Base-by-base conservation (phyloP, 2,113 vertebrate genomes). In the Procapra przewalskii region DNA sequence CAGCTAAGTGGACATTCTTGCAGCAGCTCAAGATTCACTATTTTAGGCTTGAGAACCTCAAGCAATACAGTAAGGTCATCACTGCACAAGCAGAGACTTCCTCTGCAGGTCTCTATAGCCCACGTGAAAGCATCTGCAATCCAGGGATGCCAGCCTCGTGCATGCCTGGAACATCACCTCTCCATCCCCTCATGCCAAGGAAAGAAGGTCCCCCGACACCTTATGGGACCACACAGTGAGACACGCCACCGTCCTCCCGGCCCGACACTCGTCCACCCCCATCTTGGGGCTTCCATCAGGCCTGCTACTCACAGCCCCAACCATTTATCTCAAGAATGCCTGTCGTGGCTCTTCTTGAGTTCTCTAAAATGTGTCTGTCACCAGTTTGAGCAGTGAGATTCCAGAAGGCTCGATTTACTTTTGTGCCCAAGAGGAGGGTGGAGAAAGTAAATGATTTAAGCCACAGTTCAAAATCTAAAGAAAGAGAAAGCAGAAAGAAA, bases 171-270 rank as follows among this genome's bases (percentile, higher is more conserved):
- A 25, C 10, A 12, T 25, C 45, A 5, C 14, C 5, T 40, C 45
- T 54, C 50, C 10, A 6, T 16, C 16, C 43, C 11, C 55, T 45
- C 27, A 4, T 6, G 14, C 25, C 21, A 2, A 2, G 31, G 43
- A 60, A 62, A 43, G 3, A 19, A 67, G 83, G 15, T 45, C 54
- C 36, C 29, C 2, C 5, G 43, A 85, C 3, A 85, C 21, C 25
- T 10, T 15, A 23, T 3, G 29, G 19, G 45, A 6, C 17, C 57
- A 91, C 0, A 16, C 7, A 45, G 4, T 3, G 9, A 7, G 31
- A 48, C 4, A 75, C 12, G 23, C 25, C 1, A 0, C 10, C 3
- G 0, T 52, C 33, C 3, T 60, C 40, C 2, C 1, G 9, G 36
- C 67, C 54, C 31, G 2, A 31, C 36, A n/a, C 12, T 31, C 4